Evolutionary conservation across 2,888 invertebrate species (phyloP), one percentile per base, ranked within the genome.

Genomic region (Synanthedon tipuliformis): DNA sequence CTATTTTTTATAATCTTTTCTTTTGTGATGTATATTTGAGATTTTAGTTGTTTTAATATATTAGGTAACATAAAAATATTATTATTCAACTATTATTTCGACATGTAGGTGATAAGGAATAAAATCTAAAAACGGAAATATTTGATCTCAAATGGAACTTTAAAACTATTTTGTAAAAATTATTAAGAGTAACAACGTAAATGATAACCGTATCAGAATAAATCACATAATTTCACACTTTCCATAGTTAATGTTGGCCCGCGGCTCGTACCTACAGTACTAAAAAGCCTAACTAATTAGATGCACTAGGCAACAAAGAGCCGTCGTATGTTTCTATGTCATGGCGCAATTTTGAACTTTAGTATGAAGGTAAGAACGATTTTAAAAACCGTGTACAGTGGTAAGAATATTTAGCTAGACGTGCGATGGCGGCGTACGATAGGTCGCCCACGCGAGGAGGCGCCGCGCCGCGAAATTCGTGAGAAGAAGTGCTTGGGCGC

Each of bases 211-310:
- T 49, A 49, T 49, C 23, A 49, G 69, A 69, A 78, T 78, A 76
- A 78, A 81, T 79, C 77, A 75, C 62, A 74, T 65, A 72, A 80
- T 81, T 79, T 81, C 79, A 78, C 74, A 79, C 76, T 69, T 65
- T 68, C 70, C 75, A 65, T 69, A 69, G 71, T 71, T 66, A 76
- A 76, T 72, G 64, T 65, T 62, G 61, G 78, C 83, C 77, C 64
- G 73, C 68, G 78, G 83, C 82, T 66, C 69, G 74, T 72, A 73
- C n/a, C n/a, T n/a, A n/a, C 71, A 73, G 73, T 69, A 75, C 83
- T 85, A 84, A 86, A 80, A 81, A 81, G 83, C 68, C 81, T 83
- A 84, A 85, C 86, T 87, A 87, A 86, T 87, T 85, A 87, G 86
- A 80, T 74, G 81, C 78, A 80, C 83, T 79, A 78, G 71, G 75